These are phyloP conservation scores for Ashinkailepas kermadecensis DNA, from an alignment of 2,888 invertebrate genomes.

Conservation along the genomic window DNA sequence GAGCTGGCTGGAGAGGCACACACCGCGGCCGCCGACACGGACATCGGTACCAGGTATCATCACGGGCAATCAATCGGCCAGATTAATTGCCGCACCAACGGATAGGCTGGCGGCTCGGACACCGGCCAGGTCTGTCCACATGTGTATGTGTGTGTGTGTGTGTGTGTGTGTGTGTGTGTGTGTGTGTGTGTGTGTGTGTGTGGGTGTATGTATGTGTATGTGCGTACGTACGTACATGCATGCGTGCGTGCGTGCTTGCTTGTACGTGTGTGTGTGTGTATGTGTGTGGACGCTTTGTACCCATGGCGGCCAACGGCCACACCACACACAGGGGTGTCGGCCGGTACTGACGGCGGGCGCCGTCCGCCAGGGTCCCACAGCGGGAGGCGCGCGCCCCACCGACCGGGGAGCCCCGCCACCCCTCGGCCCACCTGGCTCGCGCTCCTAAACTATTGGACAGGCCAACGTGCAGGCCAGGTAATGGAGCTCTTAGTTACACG, in stretches of 20 bases:
- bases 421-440: constrained; percentile 21
- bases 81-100: background rate
- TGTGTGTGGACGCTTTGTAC: too few species aligned
- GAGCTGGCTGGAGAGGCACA: background rate
- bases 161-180: too few species aligned
- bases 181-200: too few species aligned
- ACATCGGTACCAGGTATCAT: background rate
- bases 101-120: too few species aligned
- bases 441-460: constrained; percentile 2
- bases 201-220: too few species aligned
- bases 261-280: too few species aligned
- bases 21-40: too few species aligned
- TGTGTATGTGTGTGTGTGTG: background rate
- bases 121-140: background rate
- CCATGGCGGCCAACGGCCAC: too few species aligned
- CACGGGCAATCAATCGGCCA: background rate
- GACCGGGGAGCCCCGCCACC: background rate
- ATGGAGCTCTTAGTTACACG: constrained; percentile 20
- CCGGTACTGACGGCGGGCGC: background rate
- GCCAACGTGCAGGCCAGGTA: constrained; percentile 9
- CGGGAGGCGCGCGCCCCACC: background rate
- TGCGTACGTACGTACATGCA: too few species aligned
- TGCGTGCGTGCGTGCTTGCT: too few species aligned
- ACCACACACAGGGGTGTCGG: constrained; percentile 30
- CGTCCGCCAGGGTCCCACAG: constrained; percentile 19